Percentiles rank a stretch among this genome's conserved stretches.
Conservation (phyloP, 2,888 invertebrate species). For the Pyrrhia umbra region DNA sequence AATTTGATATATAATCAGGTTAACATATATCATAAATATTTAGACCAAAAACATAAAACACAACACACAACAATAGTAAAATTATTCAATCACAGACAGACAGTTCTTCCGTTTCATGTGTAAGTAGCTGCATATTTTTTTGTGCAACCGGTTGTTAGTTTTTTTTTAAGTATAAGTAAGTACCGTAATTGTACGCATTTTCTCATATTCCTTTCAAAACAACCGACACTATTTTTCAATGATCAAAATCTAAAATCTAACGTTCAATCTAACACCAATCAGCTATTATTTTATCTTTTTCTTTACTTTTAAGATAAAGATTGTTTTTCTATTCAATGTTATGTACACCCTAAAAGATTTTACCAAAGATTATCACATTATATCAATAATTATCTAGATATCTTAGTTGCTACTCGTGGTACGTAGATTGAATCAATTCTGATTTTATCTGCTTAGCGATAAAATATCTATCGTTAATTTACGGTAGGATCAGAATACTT, state of each 20-base stretch:
- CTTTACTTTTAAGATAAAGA: constrained; percentile 7
- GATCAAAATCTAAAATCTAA: not conserved
- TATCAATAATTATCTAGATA: constrained; percentile 24
- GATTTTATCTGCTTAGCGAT: constrained; percentile 42
- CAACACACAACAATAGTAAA: no score
- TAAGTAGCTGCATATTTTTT: no score
- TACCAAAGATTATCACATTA: constrained; percentile 11
- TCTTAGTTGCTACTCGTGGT: constrained; percentile 51
- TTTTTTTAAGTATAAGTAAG: no score
- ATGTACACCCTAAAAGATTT: constrained; percentile 11
- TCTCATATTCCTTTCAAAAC: not conserved
- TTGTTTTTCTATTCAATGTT: constrained; percentile 20
- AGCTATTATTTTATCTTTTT: constrained; percentile 3
- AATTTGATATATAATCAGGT: no score
- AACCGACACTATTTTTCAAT: not conserved
- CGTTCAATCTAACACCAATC: not conserved
- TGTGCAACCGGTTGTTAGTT: no score
- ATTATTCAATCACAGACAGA: no score
- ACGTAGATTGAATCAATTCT: constrained; percentile 41
- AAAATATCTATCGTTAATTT: not conserved
- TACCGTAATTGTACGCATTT: no score
- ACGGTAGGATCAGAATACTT: constrained; percentile 30
- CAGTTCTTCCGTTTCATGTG: no score
- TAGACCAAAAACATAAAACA: no score
- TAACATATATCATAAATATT: no score